Evolutionary conservation across 2,797 vertebrate genomes (phyloP), one percentile per base, ranked within the genome.

Genomic region (Danio choprae): DNA sequence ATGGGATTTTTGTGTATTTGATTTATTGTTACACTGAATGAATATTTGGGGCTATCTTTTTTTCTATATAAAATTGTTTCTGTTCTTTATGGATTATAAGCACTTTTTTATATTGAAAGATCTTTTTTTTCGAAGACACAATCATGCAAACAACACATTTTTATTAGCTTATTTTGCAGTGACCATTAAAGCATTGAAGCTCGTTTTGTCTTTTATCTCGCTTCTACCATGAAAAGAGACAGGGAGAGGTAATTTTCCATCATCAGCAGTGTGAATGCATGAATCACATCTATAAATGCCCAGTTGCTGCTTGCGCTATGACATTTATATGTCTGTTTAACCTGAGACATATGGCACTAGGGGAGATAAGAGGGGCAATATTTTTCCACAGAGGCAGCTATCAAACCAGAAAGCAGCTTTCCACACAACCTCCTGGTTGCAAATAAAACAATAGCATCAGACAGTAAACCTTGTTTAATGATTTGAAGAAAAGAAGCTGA

Each of bases 251-350:
- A 64, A 71, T 85, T 60, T 76, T 75, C 29, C 80, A 81, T 91
- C 89, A 91, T 91, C 90, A 90, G 88, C 87, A 86, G 82, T 44
- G 55, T 82, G 85, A 87, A 86, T 87, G 86, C 85, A 80, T 86
- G 82, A 83, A 85, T 83, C 56, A 6, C 87, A n/a, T 8, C 86
- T 76, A 87, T 90, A 91, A 92, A 89, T 40, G 62, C 38, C 48
- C 53, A 81, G 43, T 83, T 81, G 84, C 85, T 87, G 77, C 76
- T 74, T 18, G 74, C 81, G 91, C 92, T 92, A 93, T 88, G 79
- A 86, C 79, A 7, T 76, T 74, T 86, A 84, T 65, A 80, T 86
- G 82, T 80, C 81, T 67, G 85, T 85, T 80, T 40, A 46, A 81
- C 73, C 53, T 77, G 83, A 84, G 78, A 88, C 86, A 88, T 82